Evolutionary conservation across 2,113 vertebrate species (phyloP).

Genomic region (Cacatua alba): DNA sequence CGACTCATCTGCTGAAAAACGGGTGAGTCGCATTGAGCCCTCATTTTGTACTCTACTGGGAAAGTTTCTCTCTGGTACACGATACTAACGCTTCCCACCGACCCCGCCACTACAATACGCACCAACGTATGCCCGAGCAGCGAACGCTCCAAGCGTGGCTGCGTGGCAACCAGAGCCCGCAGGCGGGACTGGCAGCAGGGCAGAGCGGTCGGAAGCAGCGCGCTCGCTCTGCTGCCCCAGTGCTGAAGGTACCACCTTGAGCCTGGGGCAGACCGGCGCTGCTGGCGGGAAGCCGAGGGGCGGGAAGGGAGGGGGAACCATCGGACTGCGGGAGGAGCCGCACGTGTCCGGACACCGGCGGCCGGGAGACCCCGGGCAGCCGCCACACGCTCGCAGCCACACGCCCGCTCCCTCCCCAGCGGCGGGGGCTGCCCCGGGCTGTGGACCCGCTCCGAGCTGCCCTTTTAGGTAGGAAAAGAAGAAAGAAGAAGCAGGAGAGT

Average conservation of each 20-base stretch:
- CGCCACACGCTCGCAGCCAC: background rate
- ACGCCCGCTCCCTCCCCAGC: background rate
- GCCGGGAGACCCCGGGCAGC: background rate
- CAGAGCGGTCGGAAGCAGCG: accelerated
- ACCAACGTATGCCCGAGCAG: background rate
- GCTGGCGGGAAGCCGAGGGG: background rate
- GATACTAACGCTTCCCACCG: accelerated
- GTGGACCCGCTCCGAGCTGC: background rate
- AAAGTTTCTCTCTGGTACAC: accelerated
- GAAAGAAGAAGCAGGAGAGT: too few relatives aligned
- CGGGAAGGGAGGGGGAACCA: background rate
- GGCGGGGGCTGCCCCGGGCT: background rate
- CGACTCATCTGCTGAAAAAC: background rate
- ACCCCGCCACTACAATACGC: background rate
- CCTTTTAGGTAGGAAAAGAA: too few relatives aligned
- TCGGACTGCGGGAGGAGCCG: background rate
- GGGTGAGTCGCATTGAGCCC: accelerated
- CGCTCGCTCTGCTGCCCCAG: background rate
- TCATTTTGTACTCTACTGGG: accelerated
- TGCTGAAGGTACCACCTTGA: background rate
- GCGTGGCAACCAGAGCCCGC: background rate
- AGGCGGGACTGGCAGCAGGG: background rate
- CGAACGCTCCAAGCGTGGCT: accelerated
- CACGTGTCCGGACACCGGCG: background rate
- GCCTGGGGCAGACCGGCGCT: background rate